Evolutionary conservation across 2,888 invertebrate genomes (phyloP).

Genomic region (Petrophora chlorosata): DNA sequence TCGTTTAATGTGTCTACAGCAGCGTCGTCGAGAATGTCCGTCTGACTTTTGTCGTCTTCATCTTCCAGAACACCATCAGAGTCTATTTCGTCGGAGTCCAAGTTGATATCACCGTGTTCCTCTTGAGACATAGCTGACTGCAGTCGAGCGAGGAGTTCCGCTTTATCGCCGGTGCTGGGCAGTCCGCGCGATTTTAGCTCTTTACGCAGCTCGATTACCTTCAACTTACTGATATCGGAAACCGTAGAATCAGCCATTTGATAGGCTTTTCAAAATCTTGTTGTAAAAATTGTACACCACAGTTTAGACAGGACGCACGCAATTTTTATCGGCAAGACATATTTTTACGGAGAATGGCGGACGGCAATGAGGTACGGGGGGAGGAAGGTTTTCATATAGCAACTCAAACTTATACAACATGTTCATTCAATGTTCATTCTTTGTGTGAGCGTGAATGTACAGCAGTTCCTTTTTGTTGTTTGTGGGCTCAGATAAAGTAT

Average conservation of each 20-base stretch:
- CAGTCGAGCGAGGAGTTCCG: slow-evolving; percentile 90
- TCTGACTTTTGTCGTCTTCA: slow-evolving; percentile 80
- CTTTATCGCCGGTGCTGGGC: slow-evolving; percentile 90
- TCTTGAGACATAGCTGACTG: slow-evolving; percentile 83
- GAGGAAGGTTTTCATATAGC: too few relatives aligned
- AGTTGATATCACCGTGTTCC: slow-evolving; percentile 64
- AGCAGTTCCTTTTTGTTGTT: too few relatives aligned
- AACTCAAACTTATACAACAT: too few relatives aligned
- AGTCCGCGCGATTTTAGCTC: slow-evolving; percentile 92
- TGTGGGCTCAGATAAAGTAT: too few relatives aligned
- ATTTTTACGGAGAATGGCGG: too few relatives aligned
- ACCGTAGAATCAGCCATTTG: slow-evolving; percentile 59
- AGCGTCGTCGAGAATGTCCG: slow-evolving; percentile 68
- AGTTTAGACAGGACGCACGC: too few relatives aligned
- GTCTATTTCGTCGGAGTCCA: slow-evolving; percentile 80
- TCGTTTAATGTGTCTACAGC: slow-evolving; percentile 69
- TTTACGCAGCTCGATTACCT: slow-evolving; percentile 93
- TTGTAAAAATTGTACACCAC: too few relatives aligned
- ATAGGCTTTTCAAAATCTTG: too few relatives aligned
- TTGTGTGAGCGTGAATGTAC: too few relatives aligned
- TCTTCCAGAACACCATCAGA: slow-evolving; percentile 80
- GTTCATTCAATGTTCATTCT: too few relatives aligned
- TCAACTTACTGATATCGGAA: slow-evolving; percentile 69
- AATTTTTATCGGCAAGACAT: too few relatives aligned
- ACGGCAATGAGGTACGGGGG: too few relatives aligned